These are phyloP conservation scores for Astreopora myriophthalma DNA, from an alignment of 64 coral and sea anemone species.

Conservation along the genomic window DNA sequence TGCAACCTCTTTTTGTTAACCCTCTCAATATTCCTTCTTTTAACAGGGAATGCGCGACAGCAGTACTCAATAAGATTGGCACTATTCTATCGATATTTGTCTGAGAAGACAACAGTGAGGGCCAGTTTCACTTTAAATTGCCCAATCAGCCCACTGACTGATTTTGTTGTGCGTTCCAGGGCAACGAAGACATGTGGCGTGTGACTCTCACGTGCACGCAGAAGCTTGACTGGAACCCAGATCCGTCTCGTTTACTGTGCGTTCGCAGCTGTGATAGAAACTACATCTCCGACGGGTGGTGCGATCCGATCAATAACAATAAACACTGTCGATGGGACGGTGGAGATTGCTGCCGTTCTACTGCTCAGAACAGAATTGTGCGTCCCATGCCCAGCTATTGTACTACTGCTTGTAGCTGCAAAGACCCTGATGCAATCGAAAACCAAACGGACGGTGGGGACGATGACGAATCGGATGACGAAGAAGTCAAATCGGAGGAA, in stretches of 20 bases:
- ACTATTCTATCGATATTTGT: too few species aligned
- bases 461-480: slow-evolving; percentile 48
- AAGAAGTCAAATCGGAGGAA: not conserved
- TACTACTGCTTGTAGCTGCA: slow-evolving; percentile 29
- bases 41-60: too few species aligned
- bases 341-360: slow-evolving; percentile 88
- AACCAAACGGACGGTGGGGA: not conserved
- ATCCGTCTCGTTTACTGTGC: slow-evolving; percentile 68
- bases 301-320: slow-evolving; percentile 75
- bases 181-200: slow-evolving; percentile 28
- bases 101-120: too few species aligned
- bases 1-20: too few species aligned
- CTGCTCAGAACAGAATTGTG: not conserved
- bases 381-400: not conserved
- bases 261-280: slow-evolving; percentile 18
- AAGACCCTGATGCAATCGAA: slow-evolving; percentile 70
- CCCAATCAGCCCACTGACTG: too few species aligned
- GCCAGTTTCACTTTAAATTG: too few species aligned
- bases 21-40: too few species aligned
- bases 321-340: slow-evolving; percentile 88
- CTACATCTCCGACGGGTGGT: slow-evolving; percentile 56
- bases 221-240: slow-evolving; percentile 78
- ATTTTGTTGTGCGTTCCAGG: slow-evolving; percentile 40
- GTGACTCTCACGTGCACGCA: slow-evolving; percentile 59
- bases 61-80: too few species aligned